Evolutionary conservation across 2,113 vertebrate species (phyloP).

Genomic region (Spea multiplicata): DNA sequence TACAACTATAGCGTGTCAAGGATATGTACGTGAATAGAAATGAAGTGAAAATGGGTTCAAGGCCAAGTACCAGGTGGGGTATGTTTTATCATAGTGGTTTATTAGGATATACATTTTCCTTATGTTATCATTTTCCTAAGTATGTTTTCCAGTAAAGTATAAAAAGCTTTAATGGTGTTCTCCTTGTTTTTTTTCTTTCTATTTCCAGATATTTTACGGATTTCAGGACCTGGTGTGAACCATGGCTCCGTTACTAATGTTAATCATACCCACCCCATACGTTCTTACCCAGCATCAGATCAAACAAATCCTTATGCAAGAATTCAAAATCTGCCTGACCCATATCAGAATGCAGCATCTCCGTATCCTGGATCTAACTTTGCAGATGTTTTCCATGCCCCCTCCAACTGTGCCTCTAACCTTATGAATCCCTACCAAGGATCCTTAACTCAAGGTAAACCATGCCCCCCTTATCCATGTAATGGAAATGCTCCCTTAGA

Average conservation of each 20-base stretch:
- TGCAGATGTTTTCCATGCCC: conserved; percentile 70
- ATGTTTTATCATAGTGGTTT: no score
- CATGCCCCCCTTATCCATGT: conserved; percentile 81
- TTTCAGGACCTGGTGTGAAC: conserved; percentile 64
- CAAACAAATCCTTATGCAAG: conserved; percentile 69
- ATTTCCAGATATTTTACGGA: conserved; percentile 64
- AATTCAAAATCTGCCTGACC: conserved; percentile 66
- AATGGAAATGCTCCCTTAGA: conserved; percentile 81
- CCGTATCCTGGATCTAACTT: conserved; percentile 69
- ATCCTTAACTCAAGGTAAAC: conserved; percentile 68
- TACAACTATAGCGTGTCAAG: no score
- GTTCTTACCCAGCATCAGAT: conserved; percentile 69
- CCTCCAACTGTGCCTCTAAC: conserved; percentile 80
- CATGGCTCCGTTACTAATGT: conserved; percentile 58
- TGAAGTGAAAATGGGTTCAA: no score
- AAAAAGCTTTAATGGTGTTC: not conserved
- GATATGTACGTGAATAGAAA: no score
- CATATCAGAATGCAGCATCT: conserved; percentile 77
- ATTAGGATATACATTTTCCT: no score
- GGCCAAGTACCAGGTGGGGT: no score
- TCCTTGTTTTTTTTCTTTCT: conserved; percentile 41
- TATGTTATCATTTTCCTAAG: no score
- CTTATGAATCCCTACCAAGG: conserved; percentile 70
- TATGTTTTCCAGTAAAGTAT: no score
- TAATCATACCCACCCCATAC: conserved; percentile 66